A percentile compares a stretch with the other conserved stretches of the same genome.
These are phyloP conservation scores for Macquaria australasica DNA, from an alignment of 2,113 vertebrate genomes.

Conservation along the genomic window DNA sequence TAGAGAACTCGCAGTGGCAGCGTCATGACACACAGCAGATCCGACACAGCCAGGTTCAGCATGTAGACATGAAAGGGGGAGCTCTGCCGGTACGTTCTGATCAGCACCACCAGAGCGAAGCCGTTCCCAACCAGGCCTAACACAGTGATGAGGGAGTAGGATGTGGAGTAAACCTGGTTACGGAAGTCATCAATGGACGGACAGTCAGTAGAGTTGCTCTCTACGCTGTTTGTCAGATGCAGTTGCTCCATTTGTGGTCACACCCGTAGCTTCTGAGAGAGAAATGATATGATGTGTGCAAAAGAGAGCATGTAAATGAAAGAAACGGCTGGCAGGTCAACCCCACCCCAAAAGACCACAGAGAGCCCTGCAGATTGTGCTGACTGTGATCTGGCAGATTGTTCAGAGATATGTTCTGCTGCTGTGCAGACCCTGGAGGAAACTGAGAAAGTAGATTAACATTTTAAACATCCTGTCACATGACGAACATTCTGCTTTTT, in stretches of 20 bases:
- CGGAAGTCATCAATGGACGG: conserved; percentile 91
- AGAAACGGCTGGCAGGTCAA: not conserved
- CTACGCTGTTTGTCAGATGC: conserved; percentile 3
- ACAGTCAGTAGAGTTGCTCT: conserved; percentile 43
- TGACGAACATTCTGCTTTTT: not conserved
- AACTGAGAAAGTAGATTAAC: conserved; percentile 7
- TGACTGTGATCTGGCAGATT: not conserved
- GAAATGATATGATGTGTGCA: not conserved
- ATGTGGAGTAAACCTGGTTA: conserved; percentile 92
- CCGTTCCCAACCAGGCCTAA: conserved; percentile 91
- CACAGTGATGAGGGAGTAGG: conserved; percentile 92
- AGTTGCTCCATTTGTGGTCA: conserved; percentile 35
- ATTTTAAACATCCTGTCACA: conserved; percentile 10
- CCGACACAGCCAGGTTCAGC: conserved; percentile 93
- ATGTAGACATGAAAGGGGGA: conserved; percentile 94
- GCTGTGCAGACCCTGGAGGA: not conserved
- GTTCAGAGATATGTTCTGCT: conserved; percentile 14
- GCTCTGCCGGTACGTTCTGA: conserved; percentile 86
- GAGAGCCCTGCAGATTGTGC: not conserved
- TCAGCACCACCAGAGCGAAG: conserved; percentile 89
- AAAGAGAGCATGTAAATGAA: not conserved
- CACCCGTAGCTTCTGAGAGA: conserved; percentile 33
- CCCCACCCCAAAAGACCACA: too few species aligned
- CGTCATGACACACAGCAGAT: conserved; percentile 93
- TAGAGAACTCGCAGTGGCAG: conserved; percentile 93